Evolutionary conservation across 2,888 invertebrate genomes (phyloP).

Genomic region (Mylabris sibirica): DNA sequence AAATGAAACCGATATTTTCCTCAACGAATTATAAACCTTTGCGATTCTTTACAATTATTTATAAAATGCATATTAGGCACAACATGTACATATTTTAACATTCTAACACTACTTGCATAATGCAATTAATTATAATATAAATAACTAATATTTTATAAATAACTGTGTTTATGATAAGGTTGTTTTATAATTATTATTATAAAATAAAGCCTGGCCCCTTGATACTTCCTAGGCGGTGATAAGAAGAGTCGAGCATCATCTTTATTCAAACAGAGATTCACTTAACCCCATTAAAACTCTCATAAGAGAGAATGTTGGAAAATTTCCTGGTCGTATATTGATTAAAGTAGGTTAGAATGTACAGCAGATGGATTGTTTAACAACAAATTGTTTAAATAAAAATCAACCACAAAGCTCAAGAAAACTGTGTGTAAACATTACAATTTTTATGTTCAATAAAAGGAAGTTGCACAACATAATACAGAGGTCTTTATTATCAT

Average conservation of each 20-base stretch:
- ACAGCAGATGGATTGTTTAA: background rate
- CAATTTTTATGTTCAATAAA: background rate
- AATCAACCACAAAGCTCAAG: background rate
- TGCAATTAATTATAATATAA: conserved; percentile 15
- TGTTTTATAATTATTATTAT: background rate
- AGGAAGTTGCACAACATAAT: too few relatives aligned
- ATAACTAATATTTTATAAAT: conserved; percentile 13
- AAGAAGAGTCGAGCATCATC: conserved; percentile 5
- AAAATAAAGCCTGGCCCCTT: background rate
- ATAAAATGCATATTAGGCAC: background rate
- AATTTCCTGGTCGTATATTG: background rate
- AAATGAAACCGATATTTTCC: background rate
- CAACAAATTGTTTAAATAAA: background rate
- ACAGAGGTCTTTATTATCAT: too few relatives aligned
- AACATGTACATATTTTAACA: background rate
- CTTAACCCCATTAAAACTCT: conserved; percentile 14
- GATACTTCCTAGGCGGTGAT: conserved; percentile 10
- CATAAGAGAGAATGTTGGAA: background rate
- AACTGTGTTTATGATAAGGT: background rate
- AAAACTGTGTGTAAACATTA: background rate
- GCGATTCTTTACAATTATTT: background rate
- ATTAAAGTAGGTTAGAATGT: conserved; percentile 6
- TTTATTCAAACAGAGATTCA: conserved; percentile 7
- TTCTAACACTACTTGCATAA: conserved; percentile 4
- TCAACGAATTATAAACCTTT: background rate